Percentiles rank a stretch among this genome's conserved stretches.
phyloP scores from a whole-genome alignment of 2,797 vertebrate species.

The Paratrypauchen microcephalus region DNA sequence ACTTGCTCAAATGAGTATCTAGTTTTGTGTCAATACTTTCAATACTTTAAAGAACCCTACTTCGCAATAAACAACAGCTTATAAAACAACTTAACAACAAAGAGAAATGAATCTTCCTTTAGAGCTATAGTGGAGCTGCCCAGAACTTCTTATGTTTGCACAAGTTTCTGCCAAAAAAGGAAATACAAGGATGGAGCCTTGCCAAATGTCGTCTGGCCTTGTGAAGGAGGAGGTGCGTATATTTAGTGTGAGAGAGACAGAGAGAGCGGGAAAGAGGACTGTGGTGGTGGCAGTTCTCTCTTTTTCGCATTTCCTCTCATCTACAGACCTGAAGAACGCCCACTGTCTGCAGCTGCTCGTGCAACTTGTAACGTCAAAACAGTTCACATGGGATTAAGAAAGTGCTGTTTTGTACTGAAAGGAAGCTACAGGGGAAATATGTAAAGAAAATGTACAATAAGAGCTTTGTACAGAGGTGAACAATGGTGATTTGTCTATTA shows the following conservation, averaged over 20 bases:
- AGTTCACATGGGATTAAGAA: not conserved
- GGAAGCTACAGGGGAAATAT: not conserved
- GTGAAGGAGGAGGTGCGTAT: constrained; percentile 20
- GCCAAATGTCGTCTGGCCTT: constrained; percentile 43
- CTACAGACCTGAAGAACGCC: not conserved
- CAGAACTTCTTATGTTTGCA: constrained; percentile 33
- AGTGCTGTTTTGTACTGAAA: not conserved
- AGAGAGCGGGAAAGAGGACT: not conserved
- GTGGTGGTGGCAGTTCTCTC: constrained; percentile 6
- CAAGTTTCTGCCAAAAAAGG: constrained; percentile 49
- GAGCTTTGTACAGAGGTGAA: not conserved
- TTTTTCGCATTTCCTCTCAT: constrained; percentile 28
- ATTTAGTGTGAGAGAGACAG: constrained; percentile 8
- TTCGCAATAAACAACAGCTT: not conserved
- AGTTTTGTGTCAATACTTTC: too few species aligned
- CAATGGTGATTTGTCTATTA: not conserved
- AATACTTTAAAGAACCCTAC: too few species aligned
- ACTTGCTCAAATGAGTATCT: too few species aligned
- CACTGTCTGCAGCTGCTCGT: constrained; percentile 1
- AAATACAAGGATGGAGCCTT: constrained; percentile 25
- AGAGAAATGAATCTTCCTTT: not conserved
- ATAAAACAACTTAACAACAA: not conserved
- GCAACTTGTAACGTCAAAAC: not conserved
- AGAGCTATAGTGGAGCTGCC: constrained; percentile 21
- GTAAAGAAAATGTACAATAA: not conserved